phyloP scores from a whole-genome alignment of 1,140 invertebrate species.

The Spodoptera frugiperda region DNA sequence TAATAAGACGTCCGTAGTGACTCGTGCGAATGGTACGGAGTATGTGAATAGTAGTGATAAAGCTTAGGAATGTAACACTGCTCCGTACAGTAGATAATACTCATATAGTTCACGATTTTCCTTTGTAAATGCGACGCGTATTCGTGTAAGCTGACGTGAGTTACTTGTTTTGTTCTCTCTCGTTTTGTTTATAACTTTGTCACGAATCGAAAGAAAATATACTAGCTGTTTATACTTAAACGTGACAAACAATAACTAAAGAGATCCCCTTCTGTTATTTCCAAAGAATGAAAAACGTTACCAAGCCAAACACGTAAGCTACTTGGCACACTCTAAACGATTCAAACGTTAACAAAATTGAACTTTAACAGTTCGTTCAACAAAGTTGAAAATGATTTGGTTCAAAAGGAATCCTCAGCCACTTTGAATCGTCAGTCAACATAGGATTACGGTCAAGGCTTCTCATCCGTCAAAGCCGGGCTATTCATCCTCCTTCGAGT shows the following conservation, averaged over 20 bases:
- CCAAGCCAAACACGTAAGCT: no score
- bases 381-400: no score
- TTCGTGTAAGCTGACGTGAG: not conserved
- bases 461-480: not conserved
- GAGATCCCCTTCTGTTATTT: no score
- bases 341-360: not conserved
- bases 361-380: not conserved
- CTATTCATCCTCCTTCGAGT: slow-evolving; percentile 14
- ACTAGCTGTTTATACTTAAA: no score
- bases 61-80: slow-evolving; percentile 7
- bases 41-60: slow-evolving; percentile 13
- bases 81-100: slow-evolving; percentile 1
- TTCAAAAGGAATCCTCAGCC: not conserved
- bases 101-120: slow-evolving; percentile 11
- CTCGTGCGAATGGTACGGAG: not conserved
- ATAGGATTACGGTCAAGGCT: not conserved
- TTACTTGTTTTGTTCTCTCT: not conserved
- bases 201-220: no score
- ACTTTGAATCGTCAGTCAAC: not conserved
- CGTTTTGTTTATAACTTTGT: not conserved
- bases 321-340: no score
- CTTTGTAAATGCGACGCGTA: not conserved
- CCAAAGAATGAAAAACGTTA: no score
- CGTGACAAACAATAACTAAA: no score
- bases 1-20: slow-evolving; percentile 19